These are phyloP conservation scores for Saccostrea echinata DNA, from an alignment of 1,140 invertebrate genomes.

Conservation along the genomic window DNA sequence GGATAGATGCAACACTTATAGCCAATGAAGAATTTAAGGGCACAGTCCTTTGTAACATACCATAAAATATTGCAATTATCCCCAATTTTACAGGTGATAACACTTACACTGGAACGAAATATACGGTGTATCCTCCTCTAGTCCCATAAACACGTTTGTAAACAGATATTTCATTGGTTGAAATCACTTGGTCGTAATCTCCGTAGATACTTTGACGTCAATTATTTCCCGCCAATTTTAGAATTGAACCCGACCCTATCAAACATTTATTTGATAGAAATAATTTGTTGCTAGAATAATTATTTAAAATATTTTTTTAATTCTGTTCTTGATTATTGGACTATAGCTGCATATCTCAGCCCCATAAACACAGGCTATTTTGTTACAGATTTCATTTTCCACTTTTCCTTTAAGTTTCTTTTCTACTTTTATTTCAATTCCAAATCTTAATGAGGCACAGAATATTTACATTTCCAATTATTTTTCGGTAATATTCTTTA, in stretches of 20 bases:
- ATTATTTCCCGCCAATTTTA: constrained; percentile 27
- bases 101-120: constrained; percentile 25
- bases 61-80: constrained; percentile 21
- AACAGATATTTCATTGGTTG: not conserved
- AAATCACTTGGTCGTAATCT: constrained; percentile 28
- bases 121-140: constrained; percentile 10
- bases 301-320: too few species aligned
- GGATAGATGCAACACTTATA: not conserved
- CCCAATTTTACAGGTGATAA: not conserved
- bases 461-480: too few species aligned
- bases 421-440: too few species aligned
- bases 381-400: too few species aligned
- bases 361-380: too few species aligned
- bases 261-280: too few species aligned
- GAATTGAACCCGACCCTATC: not conserved
- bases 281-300: too few species aligned
- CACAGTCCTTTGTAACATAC: not conserved
- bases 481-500: too few species aligned
- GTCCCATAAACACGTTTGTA: not conserved
- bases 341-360: too few species aligned
- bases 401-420: too few species aligned
- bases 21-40: not conserved
- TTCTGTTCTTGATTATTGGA: too few species aligned
- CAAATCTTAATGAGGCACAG: too few species aligned
- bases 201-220: constrained; percentile 33